phyloP scores from a whole-genome alignment of 2,797 vertebrate species.

The Rhodeus uyekii region DNA sequence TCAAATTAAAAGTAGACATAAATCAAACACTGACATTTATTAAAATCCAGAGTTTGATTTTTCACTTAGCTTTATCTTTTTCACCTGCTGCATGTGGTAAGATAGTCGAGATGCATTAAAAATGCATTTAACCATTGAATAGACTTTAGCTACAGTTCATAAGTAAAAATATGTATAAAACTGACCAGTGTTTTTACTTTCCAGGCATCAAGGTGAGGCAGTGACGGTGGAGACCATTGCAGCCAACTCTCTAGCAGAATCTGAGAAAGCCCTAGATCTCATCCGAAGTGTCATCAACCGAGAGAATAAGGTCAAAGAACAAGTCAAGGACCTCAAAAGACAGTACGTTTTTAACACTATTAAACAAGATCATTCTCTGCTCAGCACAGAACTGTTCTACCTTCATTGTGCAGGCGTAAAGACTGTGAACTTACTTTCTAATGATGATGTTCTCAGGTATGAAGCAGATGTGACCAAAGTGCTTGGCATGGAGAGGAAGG shows the following conservation, averaged over 20 bases:
- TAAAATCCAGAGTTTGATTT: background rate
- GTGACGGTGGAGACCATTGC: conserved; percentile 66
- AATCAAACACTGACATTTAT: background rate
- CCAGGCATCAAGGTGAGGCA: conserved; percentile 80
- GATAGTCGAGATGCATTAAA: background rate
- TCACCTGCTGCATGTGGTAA: background rate
- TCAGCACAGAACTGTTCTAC: too few species aligned
- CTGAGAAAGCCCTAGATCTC: conserved; percentile 71
- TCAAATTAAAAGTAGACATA: background rate
- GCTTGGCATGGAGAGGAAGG: conserved; percentile 67
- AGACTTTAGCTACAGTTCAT: background rate
- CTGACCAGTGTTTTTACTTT: conserved; percentile 31
- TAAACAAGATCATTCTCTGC: background rate
- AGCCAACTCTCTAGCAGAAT: conserved; percentile 65
- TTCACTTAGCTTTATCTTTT: too few species aligned
- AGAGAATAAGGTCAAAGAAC: conserved; percentile 73
- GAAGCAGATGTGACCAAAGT: conserved; percentile 61
- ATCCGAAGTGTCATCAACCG: conserved; percentile 57
- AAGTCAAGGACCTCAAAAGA: conserved; percentile 56
- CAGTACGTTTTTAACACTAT: conserved; percentile 50
- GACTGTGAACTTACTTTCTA: background rate
- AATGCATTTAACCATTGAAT: background rate
- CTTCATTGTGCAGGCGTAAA: background rate
- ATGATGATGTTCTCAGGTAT: conserved; percentile 63
- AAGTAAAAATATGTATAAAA: background rate